A percentile compares a stretch with the other conserved stretches of the same genome.
phyloP scores from a whole-genome alignment of 2,113 vertebrate species.

The Paradoxurus hermaphroditus region DNA sequence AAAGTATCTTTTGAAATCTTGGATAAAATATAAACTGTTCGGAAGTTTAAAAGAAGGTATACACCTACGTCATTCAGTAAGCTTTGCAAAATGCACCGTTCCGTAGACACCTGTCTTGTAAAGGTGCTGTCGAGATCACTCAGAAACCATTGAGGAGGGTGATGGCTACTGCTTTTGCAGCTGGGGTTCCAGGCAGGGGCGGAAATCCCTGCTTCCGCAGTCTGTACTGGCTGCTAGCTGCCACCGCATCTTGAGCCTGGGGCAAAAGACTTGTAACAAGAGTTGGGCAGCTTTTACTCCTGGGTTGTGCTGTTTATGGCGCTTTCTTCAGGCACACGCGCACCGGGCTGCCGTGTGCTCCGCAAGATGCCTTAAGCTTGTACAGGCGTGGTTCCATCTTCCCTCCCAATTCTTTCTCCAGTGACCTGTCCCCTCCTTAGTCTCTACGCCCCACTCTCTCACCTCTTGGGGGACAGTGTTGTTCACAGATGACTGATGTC shows the following conservation, averaged over 20 bases:
- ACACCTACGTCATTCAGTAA: neutral
- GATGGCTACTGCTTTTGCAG: too few relatives aligned
- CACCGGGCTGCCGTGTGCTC: accelerated
- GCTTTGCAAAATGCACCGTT: neutral
- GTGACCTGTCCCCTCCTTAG: neutral
- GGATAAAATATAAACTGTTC: neutral
- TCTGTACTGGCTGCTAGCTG: neutral
- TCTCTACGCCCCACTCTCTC: neutral
- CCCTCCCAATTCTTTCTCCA: neutral
- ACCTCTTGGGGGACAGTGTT: neutral
- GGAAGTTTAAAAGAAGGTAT: neutral
- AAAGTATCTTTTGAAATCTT: neutral
- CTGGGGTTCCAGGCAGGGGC: too few relatives aligned
- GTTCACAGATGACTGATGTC: neutral
- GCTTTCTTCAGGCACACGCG: neutral
- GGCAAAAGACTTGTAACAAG: neutral
- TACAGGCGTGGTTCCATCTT: accelerated
- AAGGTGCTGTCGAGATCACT: too few relatives aligned
- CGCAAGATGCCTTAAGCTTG: neutral
- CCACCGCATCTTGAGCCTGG: accelerated
- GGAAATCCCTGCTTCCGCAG: neutral
- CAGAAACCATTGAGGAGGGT: neutral
- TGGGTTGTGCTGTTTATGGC: too few relatives aligned
- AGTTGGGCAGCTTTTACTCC: neutral
- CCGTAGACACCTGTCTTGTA: neutral